Evolutionary conservation across 1,140 invertebrate genomes (phyloP).

Genomic region (Microplitis mediator): DNA sequence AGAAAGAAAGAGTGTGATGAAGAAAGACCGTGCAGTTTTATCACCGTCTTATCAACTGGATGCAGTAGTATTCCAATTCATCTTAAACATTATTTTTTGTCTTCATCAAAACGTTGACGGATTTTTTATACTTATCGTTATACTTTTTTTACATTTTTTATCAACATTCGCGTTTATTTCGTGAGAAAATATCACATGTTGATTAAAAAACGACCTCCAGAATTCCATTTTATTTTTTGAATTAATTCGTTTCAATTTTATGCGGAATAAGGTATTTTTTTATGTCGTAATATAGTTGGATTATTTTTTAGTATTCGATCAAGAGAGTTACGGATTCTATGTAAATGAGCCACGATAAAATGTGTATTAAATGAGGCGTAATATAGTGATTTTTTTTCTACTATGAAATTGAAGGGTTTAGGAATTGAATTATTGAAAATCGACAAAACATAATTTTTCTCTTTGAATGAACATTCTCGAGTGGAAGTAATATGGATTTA

Average conservation of each 20-base stretch:
- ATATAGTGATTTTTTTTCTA: background rate
- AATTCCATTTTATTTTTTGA: background rate
- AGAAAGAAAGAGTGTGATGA: background rate
- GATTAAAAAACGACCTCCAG: too few species aligned
- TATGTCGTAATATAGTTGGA: background rate
- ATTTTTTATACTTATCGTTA: background rate
- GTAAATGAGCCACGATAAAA: too few species aligned
- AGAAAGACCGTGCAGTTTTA: too few species aligned
- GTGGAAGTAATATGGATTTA: slow-evolving; percentile 1
- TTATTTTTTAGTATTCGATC: background rate
- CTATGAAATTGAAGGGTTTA: background rate
- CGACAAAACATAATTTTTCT: background rate
- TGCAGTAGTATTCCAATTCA: background rate
- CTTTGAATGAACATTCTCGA: background rate
- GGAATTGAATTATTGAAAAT: background rate
- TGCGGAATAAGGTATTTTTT: background rate
- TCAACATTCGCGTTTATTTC: background rate
- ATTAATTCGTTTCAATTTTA: slow-evolving; percentile 1
- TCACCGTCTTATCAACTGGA: too few species aligned
- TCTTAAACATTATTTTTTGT: background rate
- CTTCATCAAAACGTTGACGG: background rate
- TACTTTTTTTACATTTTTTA: background rate
- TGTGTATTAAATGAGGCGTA: background rate
- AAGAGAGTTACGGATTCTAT: too few species aligned
- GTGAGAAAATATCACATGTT: too few species aligned